phyloP scores from a whole-genome alignment of 1,140 invertebrate species.

The Lepidurus apus region DNA sequence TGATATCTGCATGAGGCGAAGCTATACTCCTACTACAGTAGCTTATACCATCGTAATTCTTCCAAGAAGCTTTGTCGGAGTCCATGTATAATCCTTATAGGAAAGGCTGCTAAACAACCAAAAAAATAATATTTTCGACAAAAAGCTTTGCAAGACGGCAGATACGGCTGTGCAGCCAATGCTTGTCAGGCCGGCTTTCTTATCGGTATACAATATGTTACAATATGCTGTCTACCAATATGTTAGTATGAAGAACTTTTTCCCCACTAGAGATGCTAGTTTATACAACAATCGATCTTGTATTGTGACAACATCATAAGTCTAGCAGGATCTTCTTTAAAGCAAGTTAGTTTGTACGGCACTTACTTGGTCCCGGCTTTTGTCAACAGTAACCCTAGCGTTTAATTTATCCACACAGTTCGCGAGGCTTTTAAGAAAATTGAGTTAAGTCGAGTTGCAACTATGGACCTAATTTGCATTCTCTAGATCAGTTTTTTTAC shows the following conservation, averaged over 20 bases:
- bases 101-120: neutral
- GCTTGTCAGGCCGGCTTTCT: neutral
- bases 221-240: too few relatives aligned
- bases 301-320: neutral
- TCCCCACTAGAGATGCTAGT: too few relatives aligned
- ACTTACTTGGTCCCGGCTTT: too few relatives aligned
- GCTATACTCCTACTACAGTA: neutral
- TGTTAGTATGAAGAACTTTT: too few relatives aligned
- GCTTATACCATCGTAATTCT: neutral
- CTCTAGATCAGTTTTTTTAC: neutral
- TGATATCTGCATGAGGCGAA: neutral
- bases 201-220: neutral
- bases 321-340: neutral
- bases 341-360: too few relatives aligned
- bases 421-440: neutral
- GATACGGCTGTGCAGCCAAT: neutral
- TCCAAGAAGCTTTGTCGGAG: neutral
- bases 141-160: neutral
- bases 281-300: neutral
- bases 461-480: neutral
- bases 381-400: neutral
- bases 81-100: neutral
- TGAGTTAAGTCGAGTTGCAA: constrained; percentile 15
- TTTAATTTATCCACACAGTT: neutral
- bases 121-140: neutral